phyloP scores from a whole-genome alignment of 2,113 vertebrate genomes.

The Clarias gariepinus region DNA sequence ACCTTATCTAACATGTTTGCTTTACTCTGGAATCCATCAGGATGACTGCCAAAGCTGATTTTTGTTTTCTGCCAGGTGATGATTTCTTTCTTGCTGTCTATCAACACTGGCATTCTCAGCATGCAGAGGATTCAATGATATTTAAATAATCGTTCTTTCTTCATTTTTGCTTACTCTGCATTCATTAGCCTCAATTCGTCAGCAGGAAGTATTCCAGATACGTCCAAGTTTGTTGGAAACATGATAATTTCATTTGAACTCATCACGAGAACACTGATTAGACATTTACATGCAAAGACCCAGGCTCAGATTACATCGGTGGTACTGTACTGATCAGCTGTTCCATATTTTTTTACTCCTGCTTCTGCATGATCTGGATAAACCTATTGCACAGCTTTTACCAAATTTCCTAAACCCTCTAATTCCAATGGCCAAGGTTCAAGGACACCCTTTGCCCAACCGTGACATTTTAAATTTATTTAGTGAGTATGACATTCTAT shows the following conservation, averaged over 20 bases:
- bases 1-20: not conserved
- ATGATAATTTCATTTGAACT: no score
- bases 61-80: not conserved
- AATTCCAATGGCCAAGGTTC: not conserved
- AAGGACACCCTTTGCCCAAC: not conserved
- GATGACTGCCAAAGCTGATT: not conserved
- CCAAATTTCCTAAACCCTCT: not conserved
- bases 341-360: not conserved
- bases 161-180: not conserved
- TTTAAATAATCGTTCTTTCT: not conserved
- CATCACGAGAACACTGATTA: not conserved
- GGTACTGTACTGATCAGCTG: not conserved
- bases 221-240: no score
- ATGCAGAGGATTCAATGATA: not conserved
- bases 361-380: not conserved
- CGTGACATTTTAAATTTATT: not conserved
- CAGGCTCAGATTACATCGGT: slow-evolving; percentile 14
- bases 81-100: not conserved
- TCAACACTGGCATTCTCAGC: not conserved
- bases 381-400: not conserved
- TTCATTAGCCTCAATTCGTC: not conserved
- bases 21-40: not conserved
- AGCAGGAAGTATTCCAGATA: not conserved
- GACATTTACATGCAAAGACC: not conserved
- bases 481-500: not conserved